phyloP scores from a whole-genome alignment of 2,888 invertebrate species.

The Caenorhabditis sp. region DNA sequence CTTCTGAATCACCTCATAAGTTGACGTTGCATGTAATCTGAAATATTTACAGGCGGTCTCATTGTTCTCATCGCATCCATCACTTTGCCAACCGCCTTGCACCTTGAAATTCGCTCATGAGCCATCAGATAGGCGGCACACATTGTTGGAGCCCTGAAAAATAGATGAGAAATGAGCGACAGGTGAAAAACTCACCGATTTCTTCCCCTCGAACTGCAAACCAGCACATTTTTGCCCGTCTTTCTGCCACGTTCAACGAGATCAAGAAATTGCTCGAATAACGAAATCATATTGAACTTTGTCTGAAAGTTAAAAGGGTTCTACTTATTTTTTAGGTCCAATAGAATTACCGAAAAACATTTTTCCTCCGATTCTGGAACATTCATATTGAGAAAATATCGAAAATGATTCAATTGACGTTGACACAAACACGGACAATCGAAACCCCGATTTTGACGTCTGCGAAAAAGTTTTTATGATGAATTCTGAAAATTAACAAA shows the following conservation, averaged over 20 bases:
- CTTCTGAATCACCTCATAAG: conserved; percentile 51
- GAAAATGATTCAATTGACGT: conserved; percentile 55
- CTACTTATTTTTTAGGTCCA: too few species aligned
- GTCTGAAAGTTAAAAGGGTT: conserved; percentile 10
- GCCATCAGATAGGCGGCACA: conserved; percentile 66
- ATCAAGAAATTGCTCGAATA: conserved; percentile 53
- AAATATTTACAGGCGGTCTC: conserved; percentile 64
- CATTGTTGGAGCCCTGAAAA: conserved; percentile 63
- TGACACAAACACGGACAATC: conserved; percentile 66
- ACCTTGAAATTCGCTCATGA: conserved; percentile 52
- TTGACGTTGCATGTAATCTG: conserved; percentile 64
- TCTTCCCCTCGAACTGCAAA: conserved; percentile 63
- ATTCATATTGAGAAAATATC: conserved; percentile 57
- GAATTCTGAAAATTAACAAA: not conserved
- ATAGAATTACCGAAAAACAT: conserved; percentile 45
- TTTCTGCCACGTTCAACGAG: conserved; percentile 55
- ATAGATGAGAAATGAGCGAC: too few species aligned
- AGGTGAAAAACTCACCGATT: conserved; percentile 44
- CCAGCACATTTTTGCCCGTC: conserved; percentile 55
- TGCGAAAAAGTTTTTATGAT: not conserved
- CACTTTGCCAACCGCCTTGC: conserved; percentile 57
- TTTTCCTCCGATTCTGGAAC: conserved; percentile 51
- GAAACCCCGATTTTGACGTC: conserved; percentile 41
- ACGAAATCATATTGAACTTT: conserved; percentile 34
- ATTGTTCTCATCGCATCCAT: conserved; percentile 54